These are phyloP conservation scores for Papilio polytes DNA, from an alignment of 1,140 invertebrate genomes.

Conservation along the genomic window DNA sequence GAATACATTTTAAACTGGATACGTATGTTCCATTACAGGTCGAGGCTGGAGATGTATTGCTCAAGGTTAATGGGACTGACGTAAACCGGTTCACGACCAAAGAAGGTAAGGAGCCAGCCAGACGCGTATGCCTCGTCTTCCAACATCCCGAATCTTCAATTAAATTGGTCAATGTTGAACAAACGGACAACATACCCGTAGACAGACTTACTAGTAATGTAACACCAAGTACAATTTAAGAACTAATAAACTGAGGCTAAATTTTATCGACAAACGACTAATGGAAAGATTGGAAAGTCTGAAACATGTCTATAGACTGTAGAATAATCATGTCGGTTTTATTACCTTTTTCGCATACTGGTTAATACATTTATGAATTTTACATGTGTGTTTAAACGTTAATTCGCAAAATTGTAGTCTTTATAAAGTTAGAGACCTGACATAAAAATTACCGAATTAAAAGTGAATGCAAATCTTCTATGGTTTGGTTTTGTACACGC, in stretches of 20 bases:
- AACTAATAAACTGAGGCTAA: not conserved
- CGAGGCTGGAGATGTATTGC: slow-evolving; percentile 95
- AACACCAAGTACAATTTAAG: not conserved
- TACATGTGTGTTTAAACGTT: not conserved
- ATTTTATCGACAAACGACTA: too few relatives aligned
- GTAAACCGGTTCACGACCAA: slow-evolving; percentile 95
- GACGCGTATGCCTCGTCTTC: slow-evolving; percentile 59
- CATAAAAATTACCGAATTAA: not conserved
- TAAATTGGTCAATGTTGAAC: not conserved
- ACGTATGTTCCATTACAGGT: slow-evolving; percentile 88
- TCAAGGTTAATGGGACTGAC: slow-evolving; percentile 96
- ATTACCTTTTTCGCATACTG: not conserved
- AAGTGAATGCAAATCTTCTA: slow-evolving; percentile 7
- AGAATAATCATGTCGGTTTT: not conserved
- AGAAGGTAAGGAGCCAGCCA: slow-evolving; percentile 88
- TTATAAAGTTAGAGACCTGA: slow-evolving; percentile 34
- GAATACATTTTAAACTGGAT: slow-evolving; percentile 53
- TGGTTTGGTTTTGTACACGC: not conserved
- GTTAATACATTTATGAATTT: not conserved
- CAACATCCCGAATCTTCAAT: slow-evolving; percentile 43
- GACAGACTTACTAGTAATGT: too few relatives aligned
- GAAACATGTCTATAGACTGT: not conserved
- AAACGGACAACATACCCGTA: not conserved
- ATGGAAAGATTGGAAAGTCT: too few relatives aligned
- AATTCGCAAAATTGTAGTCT: not conserved